Base-by-base conservation (phyloP, 64 coral and sea anemone species). In the Montipora foliosa region DNA sequence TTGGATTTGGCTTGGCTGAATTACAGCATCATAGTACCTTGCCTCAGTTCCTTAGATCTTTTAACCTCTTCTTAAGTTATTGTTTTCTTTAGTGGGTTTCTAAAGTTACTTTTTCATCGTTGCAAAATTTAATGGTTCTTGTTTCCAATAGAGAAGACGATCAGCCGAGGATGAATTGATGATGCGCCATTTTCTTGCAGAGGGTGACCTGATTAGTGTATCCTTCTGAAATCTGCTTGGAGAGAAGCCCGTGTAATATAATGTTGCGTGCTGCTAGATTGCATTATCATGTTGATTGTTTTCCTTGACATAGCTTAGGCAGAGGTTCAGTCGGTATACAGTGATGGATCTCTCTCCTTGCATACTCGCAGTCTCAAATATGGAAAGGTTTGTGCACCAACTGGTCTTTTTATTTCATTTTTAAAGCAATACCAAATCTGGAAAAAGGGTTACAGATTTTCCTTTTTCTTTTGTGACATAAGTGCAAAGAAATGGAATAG, bases 201-300 rank as follows among this genome's bases (percentile, higher is more conserved):
- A 96, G 89, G 98, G 98, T 70, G 98, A 99, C 75, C 92, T 99
- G 50, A 99, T 99, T 24, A 99, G 98, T 87, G 98, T 99, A 99
- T 99, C 95, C 94, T 96, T 78, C 73, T n/a, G 24, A 75, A 78
- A 14, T 37, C 51, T 21, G 58, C 25, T 59, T 89, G 21, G 10
- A 3, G 0, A 66, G 61, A 14, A 66, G 4, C 10, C 5, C 52
- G 19, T 66, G 10, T 66, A 55, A 55, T 55, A 55, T 55, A 0
- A 55, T 7, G 9, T 55, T 55, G 52, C 52, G 9, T 55, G 9
- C 53, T 61, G 3, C 5, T 57, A 11, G 53, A 57, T 2, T 57
- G 53, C 79, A 52, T 53, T 81, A 48, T 81, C 8, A 29, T 83
- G 19, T 60, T 72, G 19, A 29, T 9, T 10, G 20, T 79, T 89